Base-by-base conservation (phyloP, 2,888 invertebrate genomes). In the Rutpela maculata region DNA sequence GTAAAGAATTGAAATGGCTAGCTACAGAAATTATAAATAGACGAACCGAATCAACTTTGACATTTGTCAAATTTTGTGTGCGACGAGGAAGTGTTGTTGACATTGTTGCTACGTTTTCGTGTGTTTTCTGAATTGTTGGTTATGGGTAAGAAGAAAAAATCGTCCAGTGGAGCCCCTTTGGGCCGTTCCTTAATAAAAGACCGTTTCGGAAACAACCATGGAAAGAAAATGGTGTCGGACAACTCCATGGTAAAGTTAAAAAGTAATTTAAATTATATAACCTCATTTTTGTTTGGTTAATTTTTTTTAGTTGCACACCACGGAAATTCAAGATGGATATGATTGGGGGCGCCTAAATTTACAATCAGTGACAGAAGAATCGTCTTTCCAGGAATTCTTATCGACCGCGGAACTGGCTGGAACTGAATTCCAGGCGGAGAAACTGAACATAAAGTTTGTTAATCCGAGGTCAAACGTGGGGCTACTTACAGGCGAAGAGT, bases 361-460 rank as follows among this genome's bases (percentile, higher is more conserved):
- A 0, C 95, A 95, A 86, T 98, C 98, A 0, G 96, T 98, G 0
- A 99, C 98, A 0, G 98, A 99, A 84, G 97, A 98, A 88, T 97
- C 95, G n/a, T 96, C 97, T 0, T 94, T 99, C 78, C 97, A 99
- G 91, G 99, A 99, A 87, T 99, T 99, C 88, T 91, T 99, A 4
- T 95, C 97, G 0, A 99, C 97, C 0, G 99, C 99, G 0, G 96
- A 98, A 89, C 90, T 99, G 76, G 98, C 99, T 0, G 97, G 97
- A 56, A 96, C 96, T 0, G 98, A 99, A 88, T 99, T 99, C 88
- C 95, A 95, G 86, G 95, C 96, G 3, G 98, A 98, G 88, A 97
- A 97, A 88, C 89, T 97, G 1, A 97, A 98, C 87, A 92, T 97
- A 7, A 94, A 92, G 79, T 94, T 96, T 88, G 92, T 96, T 0